Percentiles rank a stretch among this genome's conserved stretches.
phyloP scores from a whole-genome alignment of 2,888 invertebrate genomes.

The Limnephilus rhombicus region DNA sequence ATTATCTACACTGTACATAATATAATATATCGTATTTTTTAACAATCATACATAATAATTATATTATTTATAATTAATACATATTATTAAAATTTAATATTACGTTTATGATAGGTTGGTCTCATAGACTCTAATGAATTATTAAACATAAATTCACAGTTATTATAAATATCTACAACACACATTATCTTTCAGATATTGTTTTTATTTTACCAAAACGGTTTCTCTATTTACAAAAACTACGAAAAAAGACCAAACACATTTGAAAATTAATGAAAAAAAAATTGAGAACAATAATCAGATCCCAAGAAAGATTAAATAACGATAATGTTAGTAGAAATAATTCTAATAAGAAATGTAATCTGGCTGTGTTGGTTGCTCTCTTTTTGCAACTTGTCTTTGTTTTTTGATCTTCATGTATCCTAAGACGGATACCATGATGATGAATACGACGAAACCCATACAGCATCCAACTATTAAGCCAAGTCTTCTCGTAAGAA shows the following conservation, averaged over 20 bases:
- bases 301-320: background rate
- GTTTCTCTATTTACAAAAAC: conserved; percentile 27
- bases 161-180: conserved; percentile 29
- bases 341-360: conserved; percentile 83
- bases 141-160: conserved; percentile 13
- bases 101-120: conserved; percentile 41
- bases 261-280: background rate
- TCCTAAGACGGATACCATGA: conserved; percentile 89
- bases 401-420: conserved; percentile 92
- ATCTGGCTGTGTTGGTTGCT: conserved; percentile 83
- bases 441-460: conserved; percentile 90
- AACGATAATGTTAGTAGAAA: background rate
- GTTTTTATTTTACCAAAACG: background rate
- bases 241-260: background rate
- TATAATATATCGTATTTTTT: background rate
- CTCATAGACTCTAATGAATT: conserved; percentile 22
- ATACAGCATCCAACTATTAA: conserved; percentile 92
- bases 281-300: background rate
- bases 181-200: conserved; percentile 19
- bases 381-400: conserved; percentile 85
- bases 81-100: background rate
- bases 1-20: conserved; percentile 43
- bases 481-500: conserved; percentile 88
- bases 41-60: conserved; percentile 6
- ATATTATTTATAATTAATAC: background rate